Base-by-base conservation (phyloP, 2,113 vertebrate species). In the Mobula hypostoma region DNA sequence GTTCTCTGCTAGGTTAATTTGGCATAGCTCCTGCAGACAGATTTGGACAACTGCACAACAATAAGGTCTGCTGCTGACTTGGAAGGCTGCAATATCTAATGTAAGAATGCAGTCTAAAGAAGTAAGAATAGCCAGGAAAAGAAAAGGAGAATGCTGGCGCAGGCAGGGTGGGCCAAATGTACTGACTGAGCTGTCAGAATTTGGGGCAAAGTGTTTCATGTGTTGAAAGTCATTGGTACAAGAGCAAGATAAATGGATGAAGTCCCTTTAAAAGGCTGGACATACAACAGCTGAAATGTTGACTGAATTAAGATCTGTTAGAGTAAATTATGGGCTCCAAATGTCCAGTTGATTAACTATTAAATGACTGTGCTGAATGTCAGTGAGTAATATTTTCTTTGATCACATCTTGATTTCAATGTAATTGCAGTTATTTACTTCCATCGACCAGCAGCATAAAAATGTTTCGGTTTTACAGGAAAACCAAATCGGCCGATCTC, bases 261-360 rank as follows among this genome's bases (percentile, higher is more conserved):
- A 40, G 66, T 40, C 32, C 19, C 88, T 72, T 72, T 92, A 36
- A 32, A 92, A 68, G 61, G 15, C 36, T 40, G 66, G 7, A 92
- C 14, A 7, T 92, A 36, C 70, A 72, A 92, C 32, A 70, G 7
- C 88, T 72, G 48, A 92, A 92, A 72, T 72, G 36, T 72, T 92
- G 29, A 92, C 32, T 24, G 6, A 70, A 92, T 32, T 66, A 36
- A 72, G 88, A 92, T 17, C 7, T 92, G 66, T 66, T 92, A 36
- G 70, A 92, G 12, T n/a, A 40, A 92, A 70, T 90, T 90, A 90
- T 63, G 63, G 15, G n/a, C 29, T 90, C 87, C n/a, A 29, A 12
- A 90, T 19, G 21, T 70, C 88, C 17, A 70, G 40, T 72, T 92
- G 88, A 92, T 92, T 92, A 87, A 87, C 83, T 61, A 87, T 87